phyloP scores from a whole-genome alignment of 1,140 invertebrate genomes.

The Drosophila ironensis region DNA sequence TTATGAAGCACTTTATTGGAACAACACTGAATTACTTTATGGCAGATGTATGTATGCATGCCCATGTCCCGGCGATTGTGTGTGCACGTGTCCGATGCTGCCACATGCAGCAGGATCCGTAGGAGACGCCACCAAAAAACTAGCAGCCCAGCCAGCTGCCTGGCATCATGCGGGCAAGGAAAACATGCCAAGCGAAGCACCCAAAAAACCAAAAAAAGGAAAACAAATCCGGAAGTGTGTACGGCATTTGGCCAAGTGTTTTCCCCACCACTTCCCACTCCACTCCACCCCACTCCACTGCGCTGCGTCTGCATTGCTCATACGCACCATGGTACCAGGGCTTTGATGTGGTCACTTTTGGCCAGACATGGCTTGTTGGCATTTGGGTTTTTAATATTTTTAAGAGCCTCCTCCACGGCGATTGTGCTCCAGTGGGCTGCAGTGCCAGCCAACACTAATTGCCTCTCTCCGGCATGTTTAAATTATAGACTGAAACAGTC shows the following conservation, averaged over 20 bases:
- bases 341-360: slow-evolving; percentile 65
- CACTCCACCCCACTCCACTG: not conserved
- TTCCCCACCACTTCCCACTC: too few relatives aligned
- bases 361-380: slow-evolving; percentile 37
- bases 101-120: slow-evolving; percentile 28
- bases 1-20: slow-evolving; percentile 81
- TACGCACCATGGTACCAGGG: slow-evolving; percentile 53
- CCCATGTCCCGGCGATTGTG: slow-evolving; percentile 14
- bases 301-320: slow-evolving; percentile 42
- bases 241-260: slow-evolving; percentile 50
- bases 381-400: slow-evolving; percentile 61
- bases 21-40: slow-evolving; percentile 80
- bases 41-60: slow-evolving; percentile 42
- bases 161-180: slow-evolving; percentile 13
- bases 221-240: slow-evolving; percentile 14
- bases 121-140: slow-evolving; percentile 17
- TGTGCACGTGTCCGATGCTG: slow-evolving; percentile 9
- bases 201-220: slow-evolving; percentile 2
- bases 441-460: slow-evolving; percentile 47
- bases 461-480: slow-evolving; percentile 41
- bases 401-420: slow-evolving; percentile 47
- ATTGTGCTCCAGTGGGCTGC: too few relatives aligned
- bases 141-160: slow-evolving; percentile 9
- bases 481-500: slow-evolving; percentile 63
- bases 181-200: slow-evolving; percentile 6